These are phyloP conservation scores for Alaudala cheleensis DNA, from an alignment of 2,113 vertebrate genomes.

Conservation along the genomic window DNA sequence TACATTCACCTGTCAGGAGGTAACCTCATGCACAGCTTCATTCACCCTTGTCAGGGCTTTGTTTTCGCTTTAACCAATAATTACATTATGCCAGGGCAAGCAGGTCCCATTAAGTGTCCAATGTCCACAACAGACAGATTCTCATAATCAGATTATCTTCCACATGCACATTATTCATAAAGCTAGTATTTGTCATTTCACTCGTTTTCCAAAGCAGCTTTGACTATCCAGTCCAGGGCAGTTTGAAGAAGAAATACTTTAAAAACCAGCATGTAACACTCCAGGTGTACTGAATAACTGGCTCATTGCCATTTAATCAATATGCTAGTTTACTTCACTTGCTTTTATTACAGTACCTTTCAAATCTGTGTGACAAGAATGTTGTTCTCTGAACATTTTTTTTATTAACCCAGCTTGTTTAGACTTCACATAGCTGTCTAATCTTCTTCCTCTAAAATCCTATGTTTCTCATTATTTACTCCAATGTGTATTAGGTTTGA, in stretches of 20 bases:
- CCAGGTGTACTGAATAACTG: neutral
- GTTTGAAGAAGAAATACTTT: neutral
- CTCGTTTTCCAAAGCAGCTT: neutral
- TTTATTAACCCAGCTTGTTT: neutral
- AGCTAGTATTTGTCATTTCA: neutral
- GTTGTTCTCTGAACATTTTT: neutral
- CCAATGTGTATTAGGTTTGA: neutral
- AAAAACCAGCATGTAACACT: neutral
- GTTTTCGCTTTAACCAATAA: neutral
- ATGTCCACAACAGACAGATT: neutral
- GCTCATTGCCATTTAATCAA: neutral
- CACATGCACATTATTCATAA: neutral
- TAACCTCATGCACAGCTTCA: neutral
- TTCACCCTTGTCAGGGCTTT: neutral
- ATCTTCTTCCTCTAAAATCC: neutral
- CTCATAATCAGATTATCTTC: neutral
- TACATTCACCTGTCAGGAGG: neutral
- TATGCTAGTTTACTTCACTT: neutral
- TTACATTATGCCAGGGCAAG: neutral
- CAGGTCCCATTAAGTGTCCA: neutral
- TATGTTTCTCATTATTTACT: neutral
- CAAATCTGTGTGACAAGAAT: neutral
- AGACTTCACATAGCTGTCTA: neutral
- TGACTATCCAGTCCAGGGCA: neutral
- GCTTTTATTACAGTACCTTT: neutral